phyloP scores from a whole-genome alignment of 2,113 vertebrate genomes.

The Stomatorhinus ivindoensis region DNA sequence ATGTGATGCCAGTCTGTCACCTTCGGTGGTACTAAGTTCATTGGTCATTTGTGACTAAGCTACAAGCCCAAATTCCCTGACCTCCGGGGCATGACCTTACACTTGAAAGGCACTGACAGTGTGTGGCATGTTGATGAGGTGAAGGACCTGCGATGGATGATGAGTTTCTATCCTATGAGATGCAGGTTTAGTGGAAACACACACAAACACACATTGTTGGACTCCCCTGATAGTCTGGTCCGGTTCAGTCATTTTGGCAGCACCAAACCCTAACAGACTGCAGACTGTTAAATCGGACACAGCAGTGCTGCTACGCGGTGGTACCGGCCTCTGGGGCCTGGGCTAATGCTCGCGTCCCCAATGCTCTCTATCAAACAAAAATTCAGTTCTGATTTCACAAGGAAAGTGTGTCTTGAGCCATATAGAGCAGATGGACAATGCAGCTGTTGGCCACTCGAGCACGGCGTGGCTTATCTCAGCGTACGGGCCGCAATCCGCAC shows the following conservation, averaged over 20 bases:
- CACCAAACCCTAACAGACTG: background rate
- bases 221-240: background rate
- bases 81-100: background rate
- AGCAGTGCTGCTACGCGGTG: background rate
- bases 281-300: background rate
- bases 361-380: background rate
- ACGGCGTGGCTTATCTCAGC: background rate
- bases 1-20: background rate
- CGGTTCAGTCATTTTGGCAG: background rate
- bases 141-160: background rate
- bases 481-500: background rate
- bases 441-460: background rate
- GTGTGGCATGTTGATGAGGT: background rate
- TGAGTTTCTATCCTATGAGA: background rate
- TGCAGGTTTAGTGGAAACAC: background rate
- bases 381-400: background rate
- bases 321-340: background rate
- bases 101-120: background rate
- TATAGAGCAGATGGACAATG: background rate
- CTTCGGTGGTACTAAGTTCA: background rate
- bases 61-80: conserved; percentile 6
- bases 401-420: background rate
- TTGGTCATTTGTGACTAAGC: conserved; percentile 8
- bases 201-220: background rate
- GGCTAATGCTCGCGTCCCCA: background rate